Conservation (phyloP, 2,888 invertebrate species). For the Nemotelus nigrinus region DNA sequence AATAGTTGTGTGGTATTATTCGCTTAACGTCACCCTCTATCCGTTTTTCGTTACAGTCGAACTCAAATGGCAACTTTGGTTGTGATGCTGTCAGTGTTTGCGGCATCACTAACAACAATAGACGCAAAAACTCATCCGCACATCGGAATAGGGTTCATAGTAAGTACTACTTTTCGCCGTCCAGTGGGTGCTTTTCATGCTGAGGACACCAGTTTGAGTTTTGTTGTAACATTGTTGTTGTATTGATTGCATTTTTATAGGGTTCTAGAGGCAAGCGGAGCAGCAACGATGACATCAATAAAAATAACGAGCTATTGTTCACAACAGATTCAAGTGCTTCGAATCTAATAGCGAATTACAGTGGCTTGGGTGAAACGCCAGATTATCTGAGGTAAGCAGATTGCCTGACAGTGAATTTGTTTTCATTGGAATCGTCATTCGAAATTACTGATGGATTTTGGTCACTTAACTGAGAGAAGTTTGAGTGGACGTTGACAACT, state of each 20-base stretch:
- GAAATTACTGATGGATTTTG: no score
- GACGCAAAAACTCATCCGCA: conserved; percentile 28
- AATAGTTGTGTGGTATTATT: conserved; percentile 25
- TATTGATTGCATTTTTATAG: conserved; percentile 18
- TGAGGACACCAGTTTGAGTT: neutral
- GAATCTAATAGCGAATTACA: conserved; percentile 33
- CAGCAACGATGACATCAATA: conserved; percentile 18
- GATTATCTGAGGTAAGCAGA: conserved; percentile 40
- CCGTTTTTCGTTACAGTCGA: conserved; percentile 20
- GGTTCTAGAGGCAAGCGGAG: conserved; percentile 29
- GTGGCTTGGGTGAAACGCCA: neutral
- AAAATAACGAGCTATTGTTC: neutral
- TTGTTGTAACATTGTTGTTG: neutral
- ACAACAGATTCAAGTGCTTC: conserved; percentile 15
- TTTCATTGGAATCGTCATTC: no score
- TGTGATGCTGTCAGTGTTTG: conserved; percentile 43
- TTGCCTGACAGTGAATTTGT: neutral
- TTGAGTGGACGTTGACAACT: no score
- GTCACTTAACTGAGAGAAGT: no score
- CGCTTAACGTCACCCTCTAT: neutral
- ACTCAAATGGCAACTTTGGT: conserved; percentile 42
- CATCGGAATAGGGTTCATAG: conserved; percentile 27
- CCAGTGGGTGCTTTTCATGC: neutral
- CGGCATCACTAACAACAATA: conserved; percentile 40
- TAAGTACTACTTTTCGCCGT: conserved; percentile 18